Conservation (phyloP, 2,797 vertebrate genomes). For the Clarias platycephalus region DNA sequence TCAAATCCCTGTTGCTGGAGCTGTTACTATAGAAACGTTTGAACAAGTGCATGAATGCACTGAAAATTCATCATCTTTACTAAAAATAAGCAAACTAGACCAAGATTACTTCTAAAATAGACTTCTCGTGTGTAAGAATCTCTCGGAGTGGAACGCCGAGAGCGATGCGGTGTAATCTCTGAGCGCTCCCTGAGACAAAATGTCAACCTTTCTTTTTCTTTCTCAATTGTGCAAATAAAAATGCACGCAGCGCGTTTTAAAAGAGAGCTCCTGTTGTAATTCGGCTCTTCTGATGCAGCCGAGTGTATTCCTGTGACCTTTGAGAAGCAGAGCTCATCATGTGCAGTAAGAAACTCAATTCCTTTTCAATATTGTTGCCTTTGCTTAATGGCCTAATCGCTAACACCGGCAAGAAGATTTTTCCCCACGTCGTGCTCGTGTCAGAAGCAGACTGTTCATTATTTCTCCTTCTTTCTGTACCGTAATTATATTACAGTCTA, state of each 20-base stretch:
- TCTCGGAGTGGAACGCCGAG: not conserved
- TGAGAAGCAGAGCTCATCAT: slow-evolving; percentile 48
- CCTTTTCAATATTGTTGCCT: slow-evolving; percentile 44
- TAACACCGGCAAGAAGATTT: slow-evolving; percentile 29
- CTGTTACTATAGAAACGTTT: not conserved
- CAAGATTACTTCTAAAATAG: slow-evolving; percentile 20
- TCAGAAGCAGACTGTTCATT: not conserved
- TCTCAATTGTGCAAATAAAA: slow-evolving; percentile 40
- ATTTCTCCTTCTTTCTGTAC: not conserved
- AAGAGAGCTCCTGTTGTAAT: slow-evolving; percentile 35
- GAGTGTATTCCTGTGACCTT: slow-evolving; percentile 48
- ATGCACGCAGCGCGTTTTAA: slow-evolving; percentile 44
- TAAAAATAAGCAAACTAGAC: not conserved
- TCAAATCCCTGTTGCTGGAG: not conserved
- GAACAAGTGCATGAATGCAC: not conserved
- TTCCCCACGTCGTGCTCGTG: not conserved
- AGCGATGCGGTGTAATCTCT: not conserved
- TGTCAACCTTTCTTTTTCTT: slow-evolving; percentile 7
- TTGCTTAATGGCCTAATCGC: slow-evolving; percentile 42
- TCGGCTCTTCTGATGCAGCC: slow-evolving; percentile 20
- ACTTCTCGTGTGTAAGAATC: not conserved
- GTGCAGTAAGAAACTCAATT: slow-evolving; percentile 34
- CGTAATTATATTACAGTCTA: slow-evolving; percentile 3
- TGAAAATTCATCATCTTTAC: not conserved
- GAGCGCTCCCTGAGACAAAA: slow-evolving; percentile 22